Percentiles rank a stretch among this genome's conserved stretches.
phyloP scores from a whole-genome alignment of 2,888 invertebrate species.

The Sturmia bella region DNA sequence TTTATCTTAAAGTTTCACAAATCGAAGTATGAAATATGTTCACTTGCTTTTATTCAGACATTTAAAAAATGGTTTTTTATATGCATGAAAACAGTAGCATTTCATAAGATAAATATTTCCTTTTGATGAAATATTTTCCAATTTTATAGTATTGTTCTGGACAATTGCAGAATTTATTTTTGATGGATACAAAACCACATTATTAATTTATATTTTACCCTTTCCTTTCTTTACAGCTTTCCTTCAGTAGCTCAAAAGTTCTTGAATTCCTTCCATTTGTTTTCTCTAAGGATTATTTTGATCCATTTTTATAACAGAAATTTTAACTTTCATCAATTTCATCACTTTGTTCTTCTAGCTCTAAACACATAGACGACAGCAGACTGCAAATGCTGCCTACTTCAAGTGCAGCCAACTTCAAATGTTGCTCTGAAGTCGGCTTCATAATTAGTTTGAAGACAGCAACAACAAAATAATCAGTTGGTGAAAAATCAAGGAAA shows the following conservation, averaged over 20 bases:
- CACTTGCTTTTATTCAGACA: no score
- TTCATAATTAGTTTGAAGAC: no score
- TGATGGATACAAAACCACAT: constrained; percentile 39
- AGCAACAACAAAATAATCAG: no score
- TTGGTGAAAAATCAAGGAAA: no score
- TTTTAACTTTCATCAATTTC: constrained; percentile 63
- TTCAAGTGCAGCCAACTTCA: no score
- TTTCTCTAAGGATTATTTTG: constrained; percentile 32
- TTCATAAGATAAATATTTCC: not conserved
- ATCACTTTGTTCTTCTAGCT: constrained; percentile 59
- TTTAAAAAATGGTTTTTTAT: no score
- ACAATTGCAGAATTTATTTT: constrained; percentile 56
- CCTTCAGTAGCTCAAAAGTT: constrained; percentile 23
- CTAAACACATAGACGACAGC: no score
- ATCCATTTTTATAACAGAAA: constrained; percentile 36
- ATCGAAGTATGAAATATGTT: no score
- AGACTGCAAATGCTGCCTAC: no score
- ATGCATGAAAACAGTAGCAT: not conserved
- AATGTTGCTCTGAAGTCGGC: no score
- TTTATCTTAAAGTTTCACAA: no score
- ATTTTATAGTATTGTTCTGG: constrained; percentile 39
- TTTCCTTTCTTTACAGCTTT: not conserved
- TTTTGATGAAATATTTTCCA: not conserved
- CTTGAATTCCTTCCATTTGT: not conserved
- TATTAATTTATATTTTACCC: constrained; percentile 29